A percentile compares a stretch with the other conserved stretches of the same genome.
These are phyloP conservation scores for Beris morrisii DNA, from an alignment of 2,888 invertebrate species.

Conservation along the genomic window DNA sequence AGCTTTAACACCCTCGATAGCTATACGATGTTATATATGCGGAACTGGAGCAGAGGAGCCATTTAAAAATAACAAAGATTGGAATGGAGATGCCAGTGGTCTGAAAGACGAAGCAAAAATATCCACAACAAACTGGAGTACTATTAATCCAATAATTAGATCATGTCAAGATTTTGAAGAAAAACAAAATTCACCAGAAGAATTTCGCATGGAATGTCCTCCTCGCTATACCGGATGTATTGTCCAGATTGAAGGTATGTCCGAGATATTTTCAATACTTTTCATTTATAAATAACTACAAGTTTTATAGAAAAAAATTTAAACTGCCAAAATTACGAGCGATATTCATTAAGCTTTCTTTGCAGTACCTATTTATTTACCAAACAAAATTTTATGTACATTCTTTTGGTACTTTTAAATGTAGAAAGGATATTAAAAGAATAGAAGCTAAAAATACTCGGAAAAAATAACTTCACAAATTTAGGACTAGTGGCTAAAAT, in stretches of 20 bases:
- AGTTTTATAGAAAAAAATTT: constrained; percentile 2
- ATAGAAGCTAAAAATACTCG: constrained; percentile 4
- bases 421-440: background rate
- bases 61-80: constrained; percentile 30
- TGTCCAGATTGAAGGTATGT: constrained; percentile 39
- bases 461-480: background rate
- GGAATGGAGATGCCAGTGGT: background rate
- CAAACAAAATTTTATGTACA: constrained; percentile 9
- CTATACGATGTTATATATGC: constrained; percentile 39
- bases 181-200: constrained; percentile 14
- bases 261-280: background rate
- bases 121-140: background rate
- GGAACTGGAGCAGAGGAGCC: constrained; percentile 37
- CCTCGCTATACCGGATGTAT: constrained; percentile 38
- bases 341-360: too few species aligned
- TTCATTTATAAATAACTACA: background rate
- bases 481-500: background rate
- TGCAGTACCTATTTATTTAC: too few species aligned
- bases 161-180: constrained; percentile 35
- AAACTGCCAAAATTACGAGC: background rate
- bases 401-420: background rate
- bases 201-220: constrained; percentile 39
- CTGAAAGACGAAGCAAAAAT: background rate
- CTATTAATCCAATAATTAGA: constrained; percentile 12
- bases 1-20: constrained; percentile 23